A percentile compares a stretch with the other conserved stretches of the same genome.
phyloP scores from a whole-genome alignment of 2,113 vertebrate species.

The Nibea albiflora region DNA sequence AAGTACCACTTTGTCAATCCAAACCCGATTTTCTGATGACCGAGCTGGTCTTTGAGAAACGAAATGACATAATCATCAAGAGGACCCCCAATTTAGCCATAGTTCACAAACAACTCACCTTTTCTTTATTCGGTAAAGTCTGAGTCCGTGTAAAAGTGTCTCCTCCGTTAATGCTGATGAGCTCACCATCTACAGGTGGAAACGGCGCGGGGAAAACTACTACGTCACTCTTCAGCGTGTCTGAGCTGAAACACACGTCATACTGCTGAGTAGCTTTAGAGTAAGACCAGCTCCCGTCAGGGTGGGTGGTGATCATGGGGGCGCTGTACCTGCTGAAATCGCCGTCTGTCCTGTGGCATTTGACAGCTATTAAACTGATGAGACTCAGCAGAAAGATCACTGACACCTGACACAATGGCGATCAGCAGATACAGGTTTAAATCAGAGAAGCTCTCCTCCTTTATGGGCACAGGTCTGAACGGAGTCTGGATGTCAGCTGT shows the following conservation, averaged over 20 bases:
- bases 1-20: neutral
- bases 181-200: constrained; percentile 60
- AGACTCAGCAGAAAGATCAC: constrained; percentile 35
- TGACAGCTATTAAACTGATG: constrained; percentile 67
- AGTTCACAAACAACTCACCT: constrained; percentile 65
- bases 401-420: constrained; percentile 51
- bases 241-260: constrained; percentile 76
- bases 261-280: constrained; percentile 73
- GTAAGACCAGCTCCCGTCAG: constrained; percentile 75
- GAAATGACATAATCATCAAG: neutral
- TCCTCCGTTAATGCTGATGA: constrained; percentile 70
- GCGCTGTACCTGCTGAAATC: constrained; percentile 45
- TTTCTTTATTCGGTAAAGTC: constrained; percentile 67
- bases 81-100: neutral
- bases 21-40: no score
- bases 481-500: constrained; percentile 10
- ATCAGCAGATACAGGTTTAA: constrained; percentile 45
- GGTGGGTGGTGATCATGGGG: constrained; percentile 62
- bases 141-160: constrained; percentile 73
- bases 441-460: constrained; percentile 52
- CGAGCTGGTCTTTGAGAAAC: neutral
- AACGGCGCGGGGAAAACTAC: constrained; percentile 64
- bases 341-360: constrained; percentile 49
- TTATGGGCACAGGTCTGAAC: constrained; percentile 27
- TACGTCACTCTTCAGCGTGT: constrained; percentile 74